Evolutionary conservation across 2,113 vertebrate genomes (phyloP).

Genomic region (Orientallactaga bullata): DNA sequence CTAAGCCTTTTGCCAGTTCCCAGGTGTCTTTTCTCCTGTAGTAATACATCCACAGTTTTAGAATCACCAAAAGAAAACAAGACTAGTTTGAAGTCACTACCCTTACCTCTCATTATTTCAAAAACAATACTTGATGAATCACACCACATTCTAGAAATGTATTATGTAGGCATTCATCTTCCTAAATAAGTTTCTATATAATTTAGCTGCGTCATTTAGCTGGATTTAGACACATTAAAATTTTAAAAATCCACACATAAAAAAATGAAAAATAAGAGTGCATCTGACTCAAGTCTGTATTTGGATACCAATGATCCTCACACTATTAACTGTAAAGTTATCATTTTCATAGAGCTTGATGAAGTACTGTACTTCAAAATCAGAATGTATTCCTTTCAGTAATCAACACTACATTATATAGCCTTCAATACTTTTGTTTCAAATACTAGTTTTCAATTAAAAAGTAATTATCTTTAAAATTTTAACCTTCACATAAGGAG

Average conservation of each 20-base stretch:
- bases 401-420: conserved; percentile 25
- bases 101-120: not conserved
- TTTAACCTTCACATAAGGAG: not conserved
- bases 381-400: conserved; percentile 18
- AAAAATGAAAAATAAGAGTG: conserved; percentile 35
- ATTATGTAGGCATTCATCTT: conserved; percentile 13
- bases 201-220: not conserved
- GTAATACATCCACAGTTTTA: conserved; percentile 25
- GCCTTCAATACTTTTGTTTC: conserved; percentile 39
- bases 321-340: conserved; percentile 55
- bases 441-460: conserved; percentile 60
- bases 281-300: conserved; percentile 28
- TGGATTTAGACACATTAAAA: conserved; percentile 26
- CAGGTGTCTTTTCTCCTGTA: conserved; percentile 35
- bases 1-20: not conserved
- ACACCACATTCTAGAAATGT: not conserved
- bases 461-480: conserved; percentile 16
- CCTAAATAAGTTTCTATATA: conserved; percentile 38
- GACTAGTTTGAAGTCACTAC: conserved; percentile 27
- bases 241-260: conserved; percentile 24
- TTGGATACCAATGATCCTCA: conserved; percentile 57
- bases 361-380: conserved; percentile 10
- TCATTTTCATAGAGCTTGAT: conserved; percentile 1
- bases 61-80: conserved; percentile 56
- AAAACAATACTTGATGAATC: conserved; percentile 29